Base-by-base conservation (phyloP, 2,113 vertebrate species). In the Alectura lathami region DNA sequence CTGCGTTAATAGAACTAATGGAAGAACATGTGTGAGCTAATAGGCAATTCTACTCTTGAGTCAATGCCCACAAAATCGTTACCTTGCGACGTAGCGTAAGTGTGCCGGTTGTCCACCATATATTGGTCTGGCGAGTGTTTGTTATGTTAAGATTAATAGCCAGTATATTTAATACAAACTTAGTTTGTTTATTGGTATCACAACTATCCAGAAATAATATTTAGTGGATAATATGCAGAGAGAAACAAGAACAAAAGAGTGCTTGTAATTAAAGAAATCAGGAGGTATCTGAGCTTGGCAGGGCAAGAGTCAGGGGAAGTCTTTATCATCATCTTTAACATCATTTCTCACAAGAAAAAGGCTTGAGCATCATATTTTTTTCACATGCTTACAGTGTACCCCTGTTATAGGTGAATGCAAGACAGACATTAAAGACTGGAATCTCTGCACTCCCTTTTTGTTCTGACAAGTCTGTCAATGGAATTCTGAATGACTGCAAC, bases 261-360 rank as follows among this genome's bases (percentile, higher is more conserved):
- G 53, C 24, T 26, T 29, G 51, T 32, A 66, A 27, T 85, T 51
- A 34, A 62, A 32, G 56, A 34, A 81, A 56, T 47, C 2, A 6
- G 38, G 27, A 86, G 57, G 27, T 24, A 17, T 13, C 0, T 18
- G 0, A 68, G 24, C 45, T 22, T 18, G 8, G 50, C 45, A 51
- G 20, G 29, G 15, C 0, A 2, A 69, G 40, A 26, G 20, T 18
- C 51, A 43, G 40, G 53, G 43, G 56, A 66, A 60, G 62, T n/a
- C 45, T 83, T 59, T 22, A 40, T 14, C 27, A 26, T 7, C 6
- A 34, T 34, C 34, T 51, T 56, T 57, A 74, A 60, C 32, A 13
- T 56, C 1, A 51, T 48, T 53, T 57, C 24, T 67, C 8, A 27
- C 26, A 47, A 26, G 51, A 82, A 13, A 83, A 67, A 47, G n/a